phyloP scores from a whole-genome alignment of 2,888 invertebrate species.

The Phyllotreta cruciferae region DNA sequence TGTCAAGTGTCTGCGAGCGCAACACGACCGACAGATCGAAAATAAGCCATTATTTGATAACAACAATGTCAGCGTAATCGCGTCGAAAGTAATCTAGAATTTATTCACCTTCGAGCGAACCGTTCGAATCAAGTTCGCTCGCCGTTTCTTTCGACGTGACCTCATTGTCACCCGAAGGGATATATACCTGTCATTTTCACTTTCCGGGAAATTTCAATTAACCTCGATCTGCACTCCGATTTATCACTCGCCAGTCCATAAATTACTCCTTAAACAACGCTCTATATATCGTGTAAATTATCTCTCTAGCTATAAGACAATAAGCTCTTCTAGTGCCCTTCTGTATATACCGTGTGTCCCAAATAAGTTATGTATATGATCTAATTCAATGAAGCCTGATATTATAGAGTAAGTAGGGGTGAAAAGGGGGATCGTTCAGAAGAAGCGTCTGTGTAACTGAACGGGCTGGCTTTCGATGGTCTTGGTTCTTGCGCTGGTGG shows the following conservation, averaged over 20 bases:
- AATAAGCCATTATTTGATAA: constrained; percentile 18
- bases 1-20: constrained; percentile 13
- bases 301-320: too few relatives aligned
- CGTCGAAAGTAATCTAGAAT: constrained; percentile 5
- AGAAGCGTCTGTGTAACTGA: constrained; percentile 16
- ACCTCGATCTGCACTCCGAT: too few relatives aligned
- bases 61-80: background rate
- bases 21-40: constrained; percentile 13
- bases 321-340: too few relatives aligned
- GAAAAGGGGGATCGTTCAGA: background rate
- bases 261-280: too few relatives aligned
- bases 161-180: background rate
- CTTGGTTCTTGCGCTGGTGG: constrained; percentile 47
- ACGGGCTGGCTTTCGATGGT: constrained; percentile 38
- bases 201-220: too few relatives aligned
- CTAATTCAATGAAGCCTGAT: too few relatives aligned
- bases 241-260: too few relatives aligned
- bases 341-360: too few relatives aligned
- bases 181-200: too few relatives aligned
- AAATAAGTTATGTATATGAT: too few relatives aligned
- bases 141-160: background rate
- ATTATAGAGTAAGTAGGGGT: background rate
- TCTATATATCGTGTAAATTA: too few relatives aligned
- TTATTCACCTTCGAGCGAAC: background rate
- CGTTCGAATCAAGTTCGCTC: background rate